phyloP scores from a whole-genome alignment of 2,797 vertebrate genomes.

The Stomatorhinus walkeri region DNA sequence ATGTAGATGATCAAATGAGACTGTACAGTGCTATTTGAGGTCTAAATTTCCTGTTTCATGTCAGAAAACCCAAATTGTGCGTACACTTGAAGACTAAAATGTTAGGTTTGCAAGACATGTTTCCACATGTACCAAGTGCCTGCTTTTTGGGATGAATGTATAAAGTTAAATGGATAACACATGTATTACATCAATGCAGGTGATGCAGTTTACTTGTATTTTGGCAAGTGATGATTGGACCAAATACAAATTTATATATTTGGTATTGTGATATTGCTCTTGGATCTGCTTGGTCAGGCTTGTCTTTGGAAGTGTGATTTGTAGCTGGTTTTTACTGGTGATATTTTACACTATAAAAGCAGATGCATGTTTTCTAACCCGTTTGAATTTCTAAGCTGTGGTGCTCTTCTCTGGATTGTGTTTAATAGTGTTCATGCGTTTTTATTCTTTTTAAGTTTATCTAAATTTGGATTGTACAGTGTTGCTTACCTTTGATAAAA shows the following conservation, averaged over 20 bases:
- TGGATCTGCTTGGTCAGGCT: background rate
- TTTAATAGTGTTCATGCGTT: background rate
- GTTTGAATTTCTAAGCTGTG: background rate
- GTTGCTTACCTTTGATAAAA: background rate
- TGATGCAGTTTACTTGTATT: background rate
- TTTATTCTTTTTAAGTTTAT: background rate
- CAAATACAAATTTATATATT: background rate
- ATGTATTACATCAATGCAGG: background rate
- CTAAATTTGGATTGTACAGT: background rate
- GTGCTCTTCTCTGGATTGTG: background rate
- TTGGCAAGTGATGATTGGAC: background rate
- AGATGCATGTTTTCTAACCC: background rate
- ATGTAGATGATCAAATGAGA: constrained; percentile 41
- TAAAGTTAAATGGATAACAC: background rate
- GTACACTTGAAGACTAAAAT: background rate
- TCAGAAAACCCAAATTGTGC: background rate
- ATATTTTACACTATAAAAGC: background rate
- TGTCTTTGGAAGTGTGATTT: background rate
- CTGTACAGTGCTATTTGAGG: constrained; percentile 25
- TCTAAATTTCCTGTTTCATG: constrained; percentile 21
- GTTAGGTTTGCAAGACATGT: background rate
- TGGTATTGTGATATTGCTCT: background rate
- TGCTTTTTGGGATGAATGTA: background rate
- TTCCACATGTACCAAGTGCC: background rate
- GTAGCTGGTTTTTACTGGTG: background rate